A percentile compares a stretch with the other conserved stretches of the same genome.
Conservation (phyloP, 1,140 invertebrate species). For the Zaprionus vittiger region DNA sequence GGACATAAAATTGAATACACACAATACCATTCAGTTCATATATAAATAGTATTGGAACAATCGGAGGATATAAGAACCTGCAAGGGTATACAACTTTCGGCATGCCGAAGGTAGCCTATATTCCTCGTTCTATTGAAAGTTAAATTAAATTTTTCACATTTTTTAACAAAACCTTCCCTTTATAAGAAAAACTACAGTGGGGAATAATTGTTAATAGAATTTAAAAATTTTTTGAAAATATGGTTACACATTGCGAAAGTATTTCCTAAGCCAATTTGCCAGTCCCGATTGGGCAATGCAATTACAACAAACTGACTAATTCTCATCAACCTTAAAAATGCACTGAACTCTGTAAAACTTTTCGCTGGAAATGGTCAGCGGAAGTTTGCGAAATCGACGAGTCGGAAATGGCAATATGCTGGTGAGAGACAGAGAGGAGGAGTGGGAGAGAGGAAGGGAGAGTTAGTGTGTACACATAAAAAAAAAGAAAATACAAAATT, state of each 20-base stretch:
- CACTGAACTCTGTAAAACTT: background rate
- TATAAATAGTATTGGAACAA: too few species aligned
- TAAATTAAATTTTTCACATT: too few species aligned
- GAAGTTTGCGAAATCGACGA: constrained; percentile 5
- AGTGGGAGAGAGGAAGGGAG: background rate
- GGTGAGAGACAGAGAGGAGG: background rate
- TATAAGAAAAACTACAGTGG: too few species aligned
- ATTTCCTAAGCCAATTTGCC: background rate
- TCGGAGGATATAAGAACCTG: too few species aligned
- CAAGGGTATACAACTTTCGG: too few species aligned
- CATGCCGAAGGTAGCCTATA: too few species aligned
- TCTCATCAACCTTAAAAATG: background rate
- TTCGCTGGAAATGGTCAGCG: background rate
- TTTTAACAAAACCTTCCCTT: too few species aligned
- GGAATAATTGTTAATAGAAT: too few species aligned
- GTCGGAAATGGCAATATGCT: background rate
- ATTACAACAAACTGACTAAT: constrained; percentile 2
- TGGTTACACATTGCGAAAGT: background rate
- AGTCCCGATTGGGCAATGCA: background rate
- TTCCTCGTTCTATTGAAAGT: too few species aligned
- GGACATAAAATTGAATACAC: too few species aligned
- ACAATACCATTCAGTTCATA: too few species aligned
- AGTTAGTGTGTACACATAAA: background rate
- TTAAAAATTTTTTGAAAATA: background rate
- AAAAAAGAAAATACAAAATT: background rate